Evolutionary conservation across 1,140 invertebrate genomes (phyloP), one percentile per base, ranked within the genome.

Genomic region (Maniola jurtina): DNA sequence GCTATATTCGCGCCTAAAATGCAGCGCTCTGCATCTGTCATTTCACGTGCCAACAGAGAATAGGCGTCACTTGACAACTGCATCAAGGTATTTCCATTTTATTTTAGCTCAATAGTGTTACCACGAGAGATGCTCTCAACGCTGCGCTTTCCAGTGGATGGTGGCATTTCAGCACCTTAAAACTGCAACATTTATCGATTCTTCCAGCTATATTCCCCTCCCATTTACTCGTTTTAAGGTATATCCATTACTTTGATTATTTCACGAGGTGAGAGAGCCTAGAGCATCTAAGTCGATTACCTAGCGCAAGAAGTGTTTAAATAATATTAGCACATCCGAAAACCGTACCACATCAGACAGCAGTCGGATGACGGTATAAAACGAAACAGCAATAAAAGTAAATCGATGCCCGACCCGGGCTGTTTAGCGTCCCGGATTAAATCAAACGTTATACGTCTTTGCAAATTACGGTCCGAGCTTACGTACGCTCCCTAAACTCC

Each of bases 401-500:
- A 84, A 89, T 89, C 84, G 85, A 83, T 83, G 76, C 67, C 74
- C 77, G 68, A 74, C 71, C 80, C 70, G 77, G 73, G 70, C 70
- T 55, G 73, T 71, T 76, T 80, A 80, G 82, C 79, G 83, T 81
- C 85, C 79, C 79, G 82, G 82, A 86, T 88, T 84, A 88, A 88
- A 87, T 89, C 84, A 87, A 87, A 87, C 81, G 79, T 88, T 88
- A 88, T 87, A 88, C 81, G 85, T 86, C 86, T 87, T 85, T 86
- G 82, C 78, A 87, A 89, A 89, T 87, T 87, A 55, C 54, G 54
- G 54, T 55, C 34, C 25, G 13, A 34, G 34, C 25, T 55, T 15
- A 52, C 35, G 13, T 55, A 14, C 8, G 25, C 35, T 55, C 33
- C 13, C 33, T 14, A 36, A 55, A 55, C 15, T 45, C 42, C 5